Base-by-base conservation (phyloP, 2,113 vertebrate species). In the Anseranas semipalmata region DNA sequence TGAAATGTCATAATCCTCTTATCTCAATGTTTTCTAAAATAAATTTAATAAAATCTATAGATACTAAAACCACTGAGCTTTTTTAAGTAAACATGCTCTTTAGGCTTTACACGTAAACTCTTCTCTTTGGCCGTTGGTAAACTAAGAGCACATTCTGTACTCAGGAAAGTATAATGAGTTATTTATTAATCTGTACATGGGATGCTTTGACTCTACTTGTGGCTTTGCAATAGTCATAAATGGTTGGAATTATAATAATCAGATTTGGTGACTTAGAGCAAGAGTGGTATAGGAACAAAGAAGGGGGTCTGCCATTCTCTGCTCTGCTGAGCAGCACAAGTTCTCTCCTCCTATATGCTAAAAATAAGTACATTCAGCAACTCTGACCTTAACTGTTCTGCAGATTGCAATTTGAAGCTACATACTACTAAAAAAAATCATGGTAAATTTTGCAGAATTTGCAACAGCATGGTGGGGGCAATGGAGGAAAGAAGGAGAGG, bases 11-110 rank as follows among this genome's bases (percentile, higher is more conserved):
- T 56, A 74, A 80, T 65, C 94, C 80, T 88, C 74, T 97, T 95
- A 95, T 66, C 73, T 90, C 86, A 45, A 41, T 18, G 58, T 39
- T 46, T 85, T 72, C 75, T 74, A 52, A 84, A 91, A 94, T 92
- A 93, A 65, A 92, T 83, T 79, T 94, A 95, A 95, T 92, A 93
- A 19, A 67, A 74, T 73, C 41, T 59, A 90, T 83, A 93, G 56
- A 81, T 55, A 90, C 30, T 63, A 73, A 89, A 62, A 78, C 24
- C 55, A 75, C 77, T 48, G 32, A 77, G 46, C 90, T 95, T 92
- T 91, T 96, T 56, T 22, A 79, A 55, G 82, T 74, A 91, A 95
- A 90, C 72, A 60, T 43, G 55, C 28, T n/a, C n/a, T n/a, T n/a
- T n/a, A n/a, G n/a, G n/a, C n/a, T 60, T 35, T 15, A 24, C 14